Conservation (phyloP, 2,113 vertebrate genomes). For the Bothrops jararaca region DNA sequence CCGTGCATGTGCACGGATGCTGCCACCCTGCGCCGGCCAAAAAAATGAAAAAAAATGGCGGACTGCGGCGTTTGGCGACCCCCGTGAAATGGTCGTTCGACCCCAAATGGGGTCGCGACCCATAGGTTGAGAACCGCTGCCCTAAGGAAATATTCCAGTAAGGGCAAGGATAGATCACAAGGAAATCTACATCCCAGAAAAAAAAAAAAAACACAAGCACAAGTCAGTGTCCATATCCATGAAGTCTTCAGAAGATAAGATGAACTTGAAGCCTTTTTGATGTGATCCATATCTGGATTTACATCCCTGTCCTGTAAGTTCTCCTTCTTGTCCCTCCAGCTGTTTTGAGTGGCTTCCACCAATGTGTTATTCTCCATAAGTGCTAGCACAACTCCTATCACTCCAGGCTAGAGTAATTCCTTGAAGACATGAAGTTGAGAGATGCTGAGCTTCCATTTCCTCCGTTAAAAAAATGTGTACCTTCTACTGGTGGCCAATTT, state of each 20-base stretch:
- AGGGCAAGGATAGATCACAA: neutral
- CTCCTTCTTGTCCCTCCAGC: neutral
- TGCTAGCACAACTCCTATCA: neutral
- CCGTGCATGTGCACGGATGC: too few relatives aligned
- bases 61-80: too few relatives aligned
- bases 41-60: too few relatives aligned
- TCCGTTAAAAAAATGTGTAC: too few relatives aligned
- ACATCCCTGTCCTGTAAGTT: neutral
- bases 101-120: too few relatives aligned
- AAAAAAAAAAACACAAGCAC: neutral
- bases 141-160: neutral
- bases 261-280: neutral
- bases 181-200: neutral
- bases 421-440: neutral
- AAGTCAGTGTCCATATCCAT: neutral
- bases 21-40: too few relatives aligned
- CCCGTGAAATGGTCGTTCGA: too few relatives aligned
- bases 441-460: too few relatives aligned
- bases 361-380: neutral
- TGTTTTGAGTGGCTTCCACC: neutral
- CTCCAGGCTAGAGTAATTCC: neutral
- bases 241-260: neutral
- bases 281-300: neutral
- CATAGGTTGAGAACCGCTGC: too few relatives aligned
- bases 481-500: neutral